Evolutionary conservation across 2,797 vertebrate genomes (phyloP).

Genomic region (Vireo griseus): DNA sequence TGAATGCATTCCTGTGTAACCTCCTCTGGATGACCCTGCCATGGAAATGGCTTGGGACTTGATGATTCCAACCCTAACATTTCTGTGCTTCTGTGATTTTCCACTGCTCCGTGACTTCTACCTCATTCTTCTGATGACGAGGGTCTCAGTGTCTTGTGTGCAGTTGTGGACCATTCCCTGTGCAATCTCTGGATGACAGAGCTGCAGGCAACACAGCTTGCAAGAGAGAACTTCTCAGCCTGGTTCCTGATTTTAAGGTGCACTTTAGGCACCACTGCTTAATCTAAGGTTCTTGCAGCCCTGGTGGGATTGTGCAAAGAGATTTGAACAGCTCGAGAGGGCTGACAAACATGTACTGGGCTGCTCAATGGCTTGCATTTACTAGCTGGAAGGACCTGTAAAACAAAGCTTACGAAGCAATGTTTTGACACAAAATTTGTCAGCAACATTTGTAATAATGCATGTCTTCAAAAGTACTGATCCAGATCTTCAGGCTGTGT

Average conservation of each 20-base stretch:
- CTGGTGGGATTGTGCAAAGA: neutral
- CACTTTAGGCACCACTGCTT: neutral
- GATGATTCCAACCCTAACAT: neutral
- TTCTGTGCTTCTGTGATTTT: neutral
- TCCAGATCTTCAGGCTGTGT: neutral
- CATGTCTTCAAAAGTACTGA: neutral
- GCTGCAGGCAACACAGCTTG: neutral
- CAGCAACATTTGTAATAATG: neutral
- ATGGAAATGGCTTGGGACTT: neutral
- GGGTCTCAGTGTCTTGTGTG: neutral
- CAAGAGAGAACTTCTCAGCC: neutral
- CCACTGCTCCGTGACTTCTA: neutral
- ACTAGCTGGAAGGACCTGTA: neutral
- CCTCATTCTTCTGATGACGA: neutral
- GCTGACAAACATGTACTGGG: neutral
- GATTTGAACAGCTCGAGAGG: neutral
- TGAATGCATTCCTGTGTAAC: neutral
- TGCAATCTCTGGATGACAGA: rapidly evolving
- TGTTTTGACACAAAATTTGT: neutral
- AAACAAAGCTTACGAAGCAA: neutral
- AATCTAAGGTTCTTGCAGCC: neutral
- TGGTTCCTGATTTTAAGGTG: neutral
- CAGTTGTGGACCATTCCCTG: neutral
- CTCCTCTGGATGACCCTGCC: neutral
- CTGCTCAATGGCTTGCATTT: neutral